Evolutionary conservation across 2,888 invertebrate species (phyloP).

Genomic region (Callinectes sapidus): DNA sequence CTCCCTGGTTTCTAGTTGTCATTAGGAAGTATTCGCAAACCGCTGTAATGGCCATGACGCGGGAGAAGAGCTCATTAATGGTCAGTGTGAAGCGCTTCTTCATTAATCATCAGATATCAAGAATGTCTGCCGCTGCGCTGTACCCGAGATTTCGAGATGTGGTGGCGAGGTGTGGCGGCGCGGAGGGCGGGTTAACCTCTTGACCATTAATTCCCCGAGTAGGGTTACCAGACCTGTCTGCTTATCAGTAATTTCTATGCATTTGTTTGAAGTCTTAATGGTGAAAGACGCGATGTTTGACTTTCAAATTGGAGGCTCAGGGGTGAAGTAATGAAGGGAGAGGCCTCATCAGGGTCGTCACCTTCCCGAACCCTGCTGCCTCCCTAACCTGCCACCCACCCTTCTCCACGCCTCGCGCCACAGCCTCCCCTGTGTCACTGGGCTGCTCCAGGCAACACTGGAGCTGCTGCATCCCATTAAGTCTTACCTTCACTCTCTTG

Average conservation of each 20-base stretch:
- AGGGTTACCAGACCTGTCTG: conserved; percentile 52
- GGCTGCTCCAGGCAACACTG: background rate
- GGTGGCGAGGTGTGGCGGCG: background rate
- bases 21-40: conserved; percentile 44
- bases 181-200: conserved; percentile 17
- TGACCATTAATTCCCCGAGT: conserved; percentile 33
- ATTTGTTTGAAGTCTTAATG: conserved; percentile 67
- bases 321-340: conserved; percentile 49
- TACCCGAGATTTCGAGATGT: background rate
- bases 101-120: conserved; percentile 51
- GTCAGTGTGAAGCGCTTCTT: conserved; percentile 42
- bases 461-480: background rate
- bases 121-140: conserved; percentile 29
- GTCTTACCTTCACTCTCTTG: background rate
- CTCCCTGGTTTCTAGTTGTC: conserved; percentile 26
- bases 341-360: conserved; percentile 36
- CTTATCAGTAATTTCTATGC: conserved; percentile 63
- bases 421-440: background rate
- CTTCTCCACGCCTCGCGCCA: background rate
- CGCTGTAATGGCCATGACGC: conserved; percentile 43
- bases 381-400: background rate
- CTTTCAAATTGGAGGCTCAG: conserved; percentile 55
- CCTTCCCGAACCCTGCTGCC: background rate
- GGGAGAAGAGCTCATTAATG: conserved; percentile 50
- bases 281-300: conserved; percentile 64